Base-by-base conservation (phyloP, 2,797 vertebrate genomes). In the Chelidonichthys spinosus region DNA sequence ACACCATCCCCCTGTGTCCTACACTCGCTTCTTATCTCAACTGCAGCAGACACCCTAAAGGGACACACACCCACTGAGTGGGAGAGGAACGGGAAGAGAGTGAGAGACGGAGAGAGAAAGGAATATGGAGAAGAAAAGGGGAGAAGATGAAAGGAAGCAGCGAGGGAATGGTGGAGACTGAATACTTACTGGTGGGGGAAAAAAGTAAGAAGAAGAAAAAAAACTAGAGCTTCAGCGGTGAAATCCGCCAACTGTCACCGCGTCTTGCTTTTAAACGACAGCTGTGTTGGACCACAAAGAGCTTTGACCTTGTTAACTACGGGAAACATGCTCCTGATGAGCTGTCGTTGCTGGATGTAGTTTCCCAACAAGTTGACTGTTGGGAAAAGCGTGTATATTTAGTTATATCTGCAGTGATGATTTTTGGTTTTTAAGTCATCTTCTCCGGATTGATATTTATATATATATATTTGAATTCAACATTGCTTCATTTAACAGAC, bases 1-100 rank as follows among this genome's bases (percentile, higher is more conserved):
- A 95, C 94, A 95, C 90, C 93, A 92, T 94, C 93, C 94, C 91
- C 92, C 87, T 92, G 93, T 94, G 93, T 95, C 93, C 92, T 93
- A 94, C 92, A 94, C 92, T 93, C 69, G 81, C 83, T 83, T 91
- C 93, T 95, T 95, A 95, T 95, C 94, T 93, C 87, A 87, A 88
- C 90, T 63, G 87, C 84, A 89, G 92, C 94, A 95, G 94, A 95
- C 93, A 91, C 92, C 91, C 94, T 91, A 91, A 93, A 93, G 93
- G 90, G 90, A 94, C 91, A 91, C 89, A 92, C 90, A 92, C 90
- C 91, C 91, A 89, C 93, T 2, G 72, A 86, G 79, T 85, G 79
- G 69, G 78, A 85, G 83, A 66, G 65, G 70, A 40, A 55, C 44
- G 72, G 67, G 59, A 77, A 85, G 82, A 68, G 63, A 82, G 61